Conservation (phyloP, 2,888 invertebrate species). For the Girardia tigrina region DNA sequence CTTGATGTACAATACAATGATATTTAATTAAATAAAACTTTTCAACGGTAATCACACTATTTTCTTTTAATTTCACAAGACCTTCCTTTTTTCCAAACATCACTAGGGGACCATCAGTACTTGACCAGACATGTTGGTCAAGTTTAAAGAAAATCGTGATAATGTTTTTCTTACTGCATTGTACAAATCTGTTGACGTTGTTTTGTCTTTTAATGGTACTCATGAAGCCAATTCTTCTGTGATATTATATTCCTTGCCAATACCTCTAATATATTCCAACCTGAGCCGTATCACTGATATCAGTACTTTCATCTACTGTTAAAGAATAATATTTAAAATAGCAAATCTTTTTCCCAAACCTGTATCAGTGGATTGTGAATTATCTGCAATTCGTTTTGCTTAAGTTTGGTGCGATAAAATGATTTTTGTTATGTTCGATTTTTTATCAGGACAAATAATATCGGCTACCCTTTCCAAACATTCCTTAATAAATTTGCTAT, state of each 20-base stretch:
- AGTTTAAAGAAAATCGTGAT: not conserved
- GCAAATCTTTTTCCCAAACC: not conserved
- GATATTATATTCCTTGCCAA: conserved; percentile 13
- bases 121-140: not conserved
- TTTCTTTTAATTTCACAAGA: not conserved
- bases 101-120: not conserved
- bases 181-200: not conserved
- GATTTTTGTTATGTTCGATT: not conserved
- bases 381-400: not conserved
- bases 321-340: not conserved
- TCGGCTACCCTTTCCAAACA: not conserved
- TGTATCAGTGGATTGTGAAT: not conserved
- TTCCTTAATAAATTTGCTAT: not conserved
- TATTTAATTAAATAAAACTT: not conserved
- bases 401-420: not conserved
- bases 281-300: not conserved
- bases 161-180: not conserved
- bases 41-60: not conserved
- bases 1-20: not conserved
- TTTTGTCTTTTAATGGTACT: not conserved
- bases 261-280: not conserved
- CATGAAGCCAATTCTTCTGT: not conserved
- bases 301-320: not conserved
- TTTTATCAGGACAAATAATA: not conserved
- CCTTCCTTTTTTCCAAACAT: not conserved